These are phyloP conservation scores for Nycticebus coucang DNA, from an alignment of 2,113 vertebrate species.

Conservation along the genomic window DNA sequence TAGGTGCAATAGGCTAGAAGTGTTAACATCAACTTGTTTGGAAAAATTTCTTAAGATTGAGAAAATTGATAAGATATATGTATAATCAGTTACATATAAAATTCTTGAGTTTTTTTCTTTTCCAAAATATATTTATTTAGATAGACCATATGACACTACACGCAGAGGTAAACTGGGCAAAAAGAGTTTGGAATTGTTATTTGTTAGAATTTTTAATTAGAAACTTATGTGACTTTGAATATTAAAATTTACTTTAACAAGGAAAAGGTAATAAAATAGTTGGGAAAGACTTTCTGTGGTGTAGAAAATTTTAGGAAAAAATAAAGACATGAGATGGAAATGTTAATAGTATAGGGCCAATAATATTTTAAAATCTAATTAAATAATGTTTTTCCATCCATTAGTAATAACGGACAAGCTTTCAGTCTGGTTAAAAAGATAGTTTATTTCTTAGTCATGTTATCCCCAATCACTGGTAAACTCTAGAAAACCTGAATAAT, in stretches of 20 bases:
- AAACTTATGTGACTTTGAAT: slow-evolving; percentile 19
- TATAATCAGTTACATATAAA: slow-evolving; percentile 49
- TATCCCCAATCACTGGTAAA: slow-evolving; percentile 27
- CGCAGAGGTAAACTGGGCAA: background rate
- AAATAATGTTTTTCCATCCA: background rate
- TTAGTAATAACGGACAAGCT: slow-evolving; percentile 18
- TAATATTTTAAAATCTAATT: slow-evolving; percentile 41
- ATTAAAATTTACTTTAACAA: slow-evolving; percentile 48
- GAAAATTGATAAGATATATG: slow-evolving; percentile 30
- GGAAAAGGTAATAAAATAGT: slow-evolving; percentile 33
- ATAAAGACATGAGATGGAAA: slow-evolving; percentile 17
- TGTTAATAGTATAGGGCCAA: slow-evolving; percentile 5
- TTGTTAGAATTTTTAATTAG: slow-evolving; percentile 50
- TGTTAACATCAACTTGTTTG: background rate
- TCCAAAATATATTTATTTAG: slow-evolving; percentile 21
- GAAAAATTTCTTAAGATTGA: slow-evolving; percentile 40
- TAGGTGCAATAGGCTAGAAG: slow-evolving; percentile 10
- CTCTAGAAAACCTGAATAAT: slow-evolving; percentile 37
- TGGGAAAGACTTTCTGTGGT: slow-evolving; percentile 34
- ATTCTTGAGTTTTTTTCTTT: slow-evolving; percentile 42
- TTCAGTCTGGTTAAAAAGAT: slow-evolving; percentile 37
- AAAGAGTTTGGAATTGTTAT: slow-evolving; percentile 39
- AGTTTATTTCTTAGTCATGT: slow-evolving; percentile 43
- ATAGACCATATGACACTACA: background rate
- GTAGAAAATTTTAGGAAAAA: slow-evolving; percentile 35